Percentiles rank a stretch among this genome's conserved stretches.
Conservation (phyloP, 2,888 invertebrate genomes). For the Alitta virens region DNA sequence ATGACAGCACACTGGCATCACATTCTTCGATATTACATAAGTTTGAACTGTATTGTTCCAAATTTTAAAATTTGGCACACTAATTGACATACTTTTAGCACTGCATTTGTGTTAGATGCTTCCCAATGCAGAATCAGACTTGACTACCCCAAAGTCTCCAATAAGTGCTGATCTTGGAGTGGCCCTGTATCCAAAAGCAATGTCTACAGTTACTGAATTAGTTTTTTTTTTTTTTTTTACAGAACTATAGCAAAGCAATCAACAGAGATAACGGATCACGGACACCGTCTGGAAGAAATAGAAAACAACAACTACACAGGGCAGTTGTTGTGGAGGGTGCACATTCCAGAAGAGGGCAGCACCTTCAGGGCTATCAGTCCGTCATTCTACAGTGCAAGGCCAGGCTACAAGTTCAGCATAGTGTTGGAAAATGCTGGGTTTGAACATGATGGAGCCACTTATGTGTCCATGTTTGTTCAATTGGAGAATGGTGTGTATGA, state of each 20-base stretch:
- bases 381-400: constrained; percentile 38
- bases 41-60: no score
- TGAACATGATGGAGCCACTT: constrained; percentile 23
- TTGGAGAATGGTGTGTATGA: constrained; percentile 38
- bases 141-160: no score
- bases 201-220: no score
- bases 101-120: no score
- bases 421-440: constrained; percentile 32
- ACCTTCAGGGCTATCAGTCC: constrained; percentile 20
- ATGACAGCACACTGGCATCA: no score
- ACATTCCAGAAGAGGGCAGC: constrained; percentile 8
- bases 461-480: constrained; percentile 31
- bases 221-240: neutral
- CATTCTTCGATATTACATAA: no score
- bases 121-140: no score
- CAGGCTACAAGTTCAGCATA: constrained; percentile 37
- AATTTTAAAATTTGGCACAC: no score
- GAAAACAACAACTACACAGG: neutral
- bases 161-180: no score
- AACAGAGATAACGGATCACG: neutral
- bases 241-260: neutral
- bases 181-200: no score
- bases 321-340: constrained; percentile 13
- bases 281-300: neutral
- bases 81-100: no score